Conservation (phyloP, 2,113 vertebrate genomes). For the Pelobates fuscus region DNA sequence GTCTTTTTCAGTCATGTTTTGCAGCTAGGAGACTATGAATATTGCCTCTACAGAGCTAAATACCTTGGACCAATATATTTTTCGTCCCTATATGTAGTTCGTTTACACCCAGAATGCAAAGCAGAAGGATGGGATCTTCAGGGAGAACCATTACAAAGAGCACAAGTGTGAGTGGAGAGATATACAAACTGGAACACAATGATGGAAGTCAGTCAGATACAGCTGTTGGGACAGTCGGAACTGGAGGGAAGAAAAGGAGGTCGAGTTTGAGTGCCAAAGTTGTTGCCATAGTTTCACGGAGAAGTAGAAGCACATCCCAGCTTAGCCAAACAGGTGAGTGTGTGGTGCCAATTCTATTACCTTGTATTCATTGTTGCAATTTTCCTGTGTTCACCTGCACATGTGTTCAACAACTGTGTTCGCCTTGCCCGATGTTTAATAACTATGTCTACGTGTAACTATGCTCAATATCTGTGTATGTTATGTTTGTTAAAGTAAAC, state of each 20-base stretch:
- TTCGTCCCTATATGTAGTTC: slow-evolving; percentile 79
- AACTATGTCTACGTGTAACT: too few relatives aligned
- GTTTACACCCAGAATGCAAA: slow-evolving; percentile 83
- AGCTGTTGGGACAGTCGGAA: slow-evolving; percentile 86
- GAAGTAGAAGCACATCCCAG: slow-evolving; percentile 94
- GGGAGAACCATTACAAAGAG: slow-evolving; percentile 93
- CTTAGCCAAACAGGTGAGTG: slow-evolving; percentile 93
- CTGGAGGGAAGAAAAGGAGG: slow-evolving; percentile 89
- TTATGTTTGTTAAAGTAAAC: too few relatives aligned
- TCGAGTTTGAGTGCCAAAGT: slow-evolving; percentile 94
- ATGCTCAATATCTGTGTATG: too few relatives aligned
- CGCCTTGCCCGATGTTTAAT: too few relatives aligned
- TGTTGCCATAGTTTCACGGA: slow-evolving; percentile 89
- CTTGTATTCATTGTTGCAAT: too few relatives aligned
- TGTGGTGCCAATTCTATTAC: background rate
- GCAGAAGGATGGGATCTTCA: slow-evolving; percentile 85
- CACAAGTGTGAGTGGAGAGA: slow-evolving; percentile 94
- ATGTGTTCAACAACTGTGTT: too few relatives aligned
- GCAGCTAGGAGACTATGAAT: background rate
- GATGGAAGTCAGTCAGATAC: slow-evolving; percentile 98
- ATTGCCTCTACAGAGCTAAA: background rate
- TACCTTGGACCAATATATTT: slow-evolving; percentile 62
- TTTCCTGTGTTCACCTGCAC: too few relatives aligned
- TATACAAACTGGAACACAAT: slow-evolving; percentile 89
- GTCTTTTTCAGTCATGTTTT: background rate